Evolutionary conservation across 2,113 vertebrate genomes (phyloP), one percentile per base, ranked within the genome.

Genomic region (Limnothrissa miodon): DNA sequence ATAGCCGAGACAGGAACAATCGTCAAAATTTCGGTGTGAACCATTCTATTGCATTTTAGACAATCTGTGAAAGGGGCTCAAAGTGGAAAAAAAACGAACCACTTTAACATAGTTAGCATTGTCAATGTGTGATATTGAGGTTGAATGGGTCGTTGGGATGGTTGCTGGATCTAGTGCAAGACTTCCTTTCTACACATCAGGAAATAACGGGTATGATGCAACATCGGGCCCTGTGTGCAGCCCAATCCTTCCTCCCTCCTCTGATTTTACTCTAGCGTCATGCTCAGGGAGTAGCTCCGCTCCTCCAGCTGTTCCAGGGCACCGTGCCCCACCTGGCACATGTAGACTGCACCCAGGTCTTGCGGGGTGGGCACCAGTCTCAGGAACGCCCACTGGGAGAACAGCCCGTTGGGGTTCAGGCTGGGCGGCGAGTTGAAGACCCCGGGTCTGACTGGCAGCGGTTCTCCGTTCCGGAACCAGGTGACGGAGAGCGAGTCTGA

Each of bases 321-420:
- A 8, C 78, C 88, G 1, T 90, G 81, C 13, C 83, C 86, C 80
- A 92, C 89, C 59, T 4, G 0, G 33, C 90, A 53, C 0, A 11
- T 87, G 80, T 89, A 82, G 53, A 11, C 0, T 0, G 82, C 82
- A 11, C 86, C 85, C 10, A 42, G 39, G 42, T 87, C n/a, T 0
- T 45, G 42, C 6, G 29, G 1, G 5, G 19, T 46, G 6, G 85
- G 88, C 2, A 10, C 89, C 33, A 91, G 70, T 80, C 87, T 92
- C 29, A 93, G 87, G 46, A 93, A 89, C 46, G 81, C 92, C 84
- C 88, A 92, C 90, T 91, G 90, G 46, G 89, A 92, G 80, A 92
- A 88, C 23, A 89, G 88, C 5, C 93, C 92, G 0, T 84, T 91
- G 78, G 86, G 29, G 80, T 90, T 92, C 6, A 92, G 86, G 39